A percentile compares a stretch with the other conserved stretches of the same genome.
These are phyloP conservation scores for Huso huso DNA, from an alignment of 2,797 vertebrate genomes.

Conservation along the genomic window DNA sequence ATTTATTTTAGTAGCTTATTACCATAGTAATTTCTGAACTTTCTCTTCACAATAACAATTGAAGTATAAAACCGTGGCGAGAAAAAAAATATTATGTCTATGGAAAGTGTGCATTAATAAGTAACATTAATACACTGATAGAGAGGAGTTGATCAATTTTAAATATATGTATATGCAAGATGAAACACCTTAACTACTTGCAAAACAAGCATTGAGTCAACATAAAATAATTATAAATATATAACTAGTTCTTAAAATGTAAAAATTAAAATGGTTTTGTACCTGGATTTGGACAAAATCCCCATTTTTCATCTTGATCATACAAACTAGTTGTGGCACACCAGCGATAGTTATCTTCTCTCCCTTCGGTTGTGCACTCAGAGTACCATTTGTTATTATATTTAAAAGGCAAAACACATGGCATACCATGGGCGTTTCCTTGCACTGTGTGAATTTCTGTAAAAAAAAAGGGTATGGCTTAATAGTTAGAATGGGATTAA, in stretches of 20 bases:
- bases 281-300: conserved; percentile 83
- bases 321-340: conserved; percentile 83
- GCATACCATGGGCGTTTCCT: conserved; percentile 77
- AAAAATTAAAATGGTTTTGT: conserved; percentile 11
- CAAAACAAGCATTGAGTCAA: too few species aligned
- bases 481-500: neutral
- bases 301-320: conserved; percentile 79
- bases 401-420: conserved; percentile 83
- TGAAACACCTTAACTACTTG: too few species aligned
- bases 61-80: too few species aligned
- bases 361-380: conserved; percentile 76
- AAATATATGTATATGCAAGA: too few species aligned
- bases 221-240: too few species aligned
- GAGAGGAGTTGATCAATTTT: too few species aligned
- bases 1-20: too few species aligned
- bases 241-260: conserved; percentile 11
- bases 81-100: too few species aligned
- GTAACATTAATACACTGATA: too few species aligned
- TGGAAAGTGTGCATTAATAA: too few species aligned
- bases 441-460: conserved; percentile 74
- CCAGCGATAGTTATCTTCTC: conserved; percentile 70
- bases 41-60: too few species aligned
- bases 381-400: conserved; percentile 83
- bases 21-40: too few species aligned
- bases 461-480: conserved; percentile 17